Conservation (phyloP, 2,113 vertebrate species). For the Toxotes jaculatrix region DNA sequence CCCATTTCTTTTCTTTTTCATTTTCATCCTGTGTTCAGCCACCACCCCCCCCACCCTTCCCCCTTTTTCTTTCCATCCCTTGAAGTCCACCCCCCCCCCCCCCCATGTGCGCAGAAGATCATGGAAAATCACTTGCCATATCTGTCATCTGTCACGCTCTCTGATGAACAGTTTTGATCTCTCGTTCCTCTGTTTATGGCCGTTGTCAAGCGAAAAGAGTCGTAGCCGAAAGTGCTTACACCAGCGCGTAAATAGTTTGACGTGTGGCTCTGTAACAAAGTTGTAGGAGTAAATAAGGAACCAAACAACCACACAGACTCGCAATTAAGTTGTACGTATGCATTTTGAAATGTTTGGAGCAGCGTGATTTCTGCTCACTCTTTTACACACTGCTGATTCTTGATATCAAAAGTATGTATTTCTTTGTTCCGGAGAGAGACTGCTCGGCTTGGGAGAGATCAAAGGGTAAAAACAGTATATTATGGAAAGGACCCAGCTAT, state of each 20-base stretch:
- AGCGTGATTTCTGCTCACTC: constrained; percentile 69
- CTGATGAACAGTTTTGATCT: constrained; percentile 84
- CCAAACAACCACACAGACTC: constrained; percentile 78
- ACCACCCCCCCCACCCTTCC: not conserved
- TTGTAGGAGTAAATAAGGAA: constrained; percentile 83
- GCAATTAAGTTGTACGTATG: constrained; percentile 78
- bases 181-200: constrained; percentile 81
- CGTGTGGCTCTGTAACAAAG: constrained; percentile 84
- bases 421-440: constrained; percentile 52
- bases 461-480: constrained; percentile 57
- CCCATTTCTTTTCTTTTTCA: constrained; percentile 29
- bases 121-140: constrained; percentile 81
- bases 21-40: constrained; percentile 7
- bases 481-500: constrained; percentile 36
- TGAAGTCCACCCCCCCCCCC: constrained; percentile 18
- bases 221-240: constrained; percentile 85
- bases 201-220: constrained; percentile 80
- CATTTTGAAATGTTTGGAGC: constrained; percentile 79
- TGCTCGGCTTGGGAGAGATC: constrained; percentile 58
- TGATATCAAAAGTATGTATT: constrained; percentile 63
- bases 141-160: constrained; percentile 84
- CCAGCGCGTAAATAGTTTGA: constrained; percentile 86
- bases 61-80: constrained; percentile 34
- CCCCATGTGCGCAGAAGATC: constrained; percentile 64
- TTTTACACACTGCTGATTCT: constrained; percentile 59